Base-by-base conservation (phyloP, 2,797 vertebrate species). In the Falco naumanni region DNA sequence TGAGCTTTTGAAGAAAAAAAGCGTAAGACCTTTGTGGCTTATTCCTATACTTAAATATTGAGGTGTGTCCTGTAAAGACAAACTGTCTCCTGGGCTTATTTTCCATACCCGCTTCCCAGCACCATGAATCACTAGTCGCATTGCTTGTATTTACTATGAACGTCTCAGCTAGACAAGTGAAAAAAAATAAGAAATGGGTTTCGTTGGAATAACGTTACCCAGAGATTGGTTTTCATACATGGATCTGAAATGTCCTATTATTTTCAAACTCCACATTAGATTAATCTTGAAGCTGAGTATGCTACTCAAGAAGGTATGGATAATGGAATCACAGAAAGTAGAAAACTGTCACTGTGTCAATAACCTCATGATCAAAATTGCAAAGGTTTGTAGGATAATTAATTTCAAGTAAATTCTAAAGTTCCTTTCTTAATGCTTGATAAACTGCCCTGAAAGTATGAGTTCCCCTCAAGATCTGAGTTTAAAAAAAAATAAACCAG, bases 151-250 rank as follows among this genome's bases (percentile, higher is more conserved):
- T 97, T 96, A 86, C 85, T 92, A 56, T 93, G 86, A 97, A 71
- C 68, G 22, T 78, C 39, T 92, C 83, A 57, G 70, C 77, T 92
- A 74, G 72, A 60, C 45, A 78, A 90, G 53, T 39, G 70, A 51
- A 68, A 59, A 60, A 84, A 95, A 88, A 88, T 87, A 85, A 80
- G 45, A 68, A 92, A 34, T 68, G 54, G 43, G 63, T 88, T 89
- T 77, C 64, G 17, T 72, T 96, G 56, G 51, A 47, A 79, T 93
- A 71, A 97, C 97, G 3, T 54, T 96, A 56, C 53, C 87, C 71
- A 69, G 61, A 81, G 60, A 95, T 95, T 95, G 71, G 93, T 97
- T 98, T 97, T 95, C 79, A 70, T 98, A 89, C 59, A 57, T 83
- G 96, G 90, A 93, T 95, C 85, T 96, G 91, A 96, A 96, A 94